phyloP scores from a whole-genome alignment of 23 tunicate species.

The Aplidium turbinatum region DNA sequence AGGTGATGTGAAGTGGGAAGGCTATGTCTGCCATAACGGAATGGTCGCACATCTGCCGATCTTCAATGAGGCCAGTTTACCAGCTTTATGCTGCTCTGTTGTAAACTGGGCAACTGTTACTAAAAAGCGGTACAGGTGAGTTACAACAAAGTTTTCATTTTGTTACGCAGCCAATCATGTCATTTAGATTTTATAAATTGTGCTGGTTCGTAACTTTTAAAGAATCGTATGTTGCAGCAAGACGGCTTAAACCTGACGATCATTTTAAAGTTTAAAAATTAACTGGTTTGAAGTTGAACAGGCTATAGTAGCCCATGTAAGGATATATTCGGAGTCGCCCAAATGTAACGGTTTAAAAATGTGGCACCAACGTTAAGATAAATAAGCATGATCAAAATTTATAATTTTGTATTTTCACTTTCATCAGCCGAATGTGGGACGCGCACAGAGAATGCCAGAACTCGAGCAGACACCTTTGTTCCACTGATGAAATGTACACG shows the following conservation, averaged over 20 bases:
- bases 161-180: neutral
- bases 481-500: constrained; percentile 57
- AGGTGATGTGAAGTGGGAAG: constrained; percentile 85
- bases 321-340: too few species aligned
- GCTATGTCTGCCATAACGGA: constrained; percentile 78
- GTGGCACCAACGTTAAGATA: too few species aligned
- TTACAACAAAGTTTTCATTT: neutral
- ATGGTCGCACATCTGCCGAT: constrained; percentile 59
- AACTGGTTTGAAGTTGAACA: neutral
- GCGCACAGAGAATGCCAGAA: constrained; percentile 56
- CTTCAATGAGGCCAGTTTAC: constrained; percentile 26
- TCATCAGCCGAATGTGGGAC: constrained; percentile 34
- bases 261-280: neutral
- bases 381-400: too few species aligned
- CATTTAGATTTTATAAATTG: neutral
- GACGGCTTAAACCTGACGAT: neutral
- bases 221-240: neutral
- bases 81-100: constrained; percentile 70
- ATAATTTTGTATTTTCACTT: too few species aligned
- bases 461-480: constrained; percentile 52
- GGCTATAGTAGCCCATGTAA: too few species aligned
- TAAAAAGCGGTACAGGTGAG: constrained; percentile 54
- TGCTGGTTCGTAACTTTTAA: neutral
- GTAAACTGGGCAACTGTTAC: constrained; percentile 73
- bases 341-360: too few species aligned